Evolutionary conservation across 2,113 vertebrate species (phyloP).

Genomic region (Varanus salvator): DNA sequence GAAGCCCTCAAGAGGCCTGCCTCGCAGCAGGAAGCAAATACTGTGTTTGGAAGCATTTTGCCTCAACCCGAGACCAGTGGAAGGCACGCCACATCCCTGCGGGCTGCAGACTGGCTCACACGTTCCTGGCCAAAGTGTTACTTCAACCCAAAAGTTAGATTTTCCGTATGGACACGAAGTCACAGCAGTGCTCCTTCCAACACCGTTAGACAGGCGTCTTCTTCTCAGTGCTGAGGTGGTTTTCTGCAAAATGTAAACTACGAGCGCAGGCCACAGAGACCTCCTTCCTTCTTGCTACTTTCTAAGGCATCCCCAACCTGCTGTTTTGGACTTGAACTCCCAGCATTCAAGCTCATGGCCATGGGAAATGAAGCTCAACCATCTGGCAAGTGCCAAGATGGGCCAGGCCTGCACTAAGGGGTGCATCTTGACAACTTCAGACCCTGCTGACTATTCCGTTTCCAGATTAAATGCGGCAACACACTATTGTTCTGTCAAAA

Average conservation of each 20-base stretch:
- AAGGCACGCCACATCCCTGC: not conserved
- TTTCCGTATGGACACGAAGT: not conserved
- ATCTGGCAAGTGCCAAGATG: too few relatives aligned
- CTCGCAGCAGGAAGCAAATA: not conserved
- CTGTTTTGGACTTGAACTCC: not conserved
- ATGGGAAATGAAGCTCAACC: too few relatives aligned
- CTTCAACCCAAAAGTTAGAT: not conserved
- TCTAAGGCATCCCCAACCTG: not conserved
- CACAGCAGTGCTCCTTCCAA: not conserved
- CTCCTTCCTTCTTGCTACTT: not conserved
- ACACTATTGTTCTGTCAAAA: not conserved
- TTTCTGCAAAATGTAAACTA: not conserved
- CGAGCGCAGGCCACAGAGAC: not conserved
- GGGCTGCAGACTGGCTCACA: not conserved
- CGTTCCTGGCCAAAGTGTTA: fast-evolving
- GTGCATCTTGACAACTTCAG: too few relatives aligned
- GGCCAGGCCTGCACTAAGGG: too few relatives aligned
- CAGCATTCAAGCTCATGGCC: too few relatives aligned
- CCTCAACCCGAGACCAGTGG: not conserved
- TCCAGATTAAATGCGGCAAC: not conserved
- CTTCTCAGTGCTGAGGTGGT: not conserved
- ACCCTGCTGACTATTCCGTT: too few relatives aligned
- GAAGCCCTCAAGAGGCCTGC: not conserved
- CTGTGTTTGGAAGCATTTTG: not conserved
- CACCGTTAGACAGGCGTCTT: not conserved